Conservation (phyloP, 2,797 vertebrate genomes). For the Hypotaenidia okinawae region DNA sequence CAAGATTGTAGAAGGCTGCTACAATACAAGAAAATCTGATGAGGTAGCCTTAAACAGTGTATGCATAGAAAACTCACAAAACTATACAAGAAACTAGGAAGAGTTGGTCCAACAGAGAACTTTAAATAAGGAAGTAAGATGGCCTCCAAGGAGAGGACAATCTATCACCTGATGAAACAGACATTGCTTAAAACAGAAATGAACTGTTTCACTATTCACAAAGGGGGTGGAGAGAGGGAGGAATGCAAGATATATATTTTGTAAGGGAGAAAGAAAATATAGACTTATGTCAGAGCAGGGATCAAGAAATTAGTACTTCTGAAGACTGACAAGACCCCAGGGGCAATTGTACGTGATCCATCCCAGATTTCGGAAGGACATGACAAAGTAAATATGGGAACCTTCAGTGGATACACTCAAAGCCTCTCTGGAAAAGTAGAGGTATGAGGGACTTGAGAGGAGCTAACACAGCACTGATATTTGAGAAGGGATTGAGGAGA, state of each 20-base stretch:
- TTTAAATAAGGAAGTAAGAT: background rate
- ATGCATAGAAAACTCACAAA: background rate
- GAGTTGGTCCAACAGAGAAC: background rate
- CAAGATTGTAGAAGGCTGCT: background rate
- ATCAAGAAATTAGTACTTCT: conserved; percentile 49
- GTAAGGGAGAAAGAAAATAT: conserved; percentile 42
- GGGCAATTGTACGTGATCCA: conserved; percentile 13
- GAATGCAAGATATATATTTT: conserved; percentile 49
- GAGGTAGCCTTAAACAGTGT: background rate
- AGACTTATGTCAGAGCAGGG: conserved; percentile 38
- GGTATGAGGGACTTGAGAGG: background rate
- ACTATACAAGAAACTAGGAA: background rate
- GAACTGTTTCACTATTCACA: conserved; percentile 38
- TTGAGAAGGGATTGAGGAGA: conserved; percentile 44
- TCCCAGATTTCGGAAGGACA: conserved; percentile 38
- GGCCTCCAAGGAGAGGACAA: conserved; percentile 22
- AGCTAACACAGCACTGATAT: conserved; percentile 3
- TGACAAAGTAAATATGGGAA: conserved; percentile 38
- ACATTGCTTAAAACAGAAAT: background rate
- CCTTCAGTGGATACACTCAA: conserved; percentile 4
- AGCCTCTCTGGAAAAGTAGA: background rate
- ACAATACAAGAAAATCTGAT: background rate
- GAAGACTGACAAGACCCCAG: conserved; percentile 37
- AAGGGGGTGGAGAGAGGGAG: background rate
- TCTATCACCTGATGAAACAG: conserved; percentile 31